Percentiles rank a stretch among this genome's conserved stretches.
These are phyloP conservation scores for Haplochromis vanheusdeni DNA, from an alignment of 2,113 vertebrate species.

Conservation along the genomic window DNA sequence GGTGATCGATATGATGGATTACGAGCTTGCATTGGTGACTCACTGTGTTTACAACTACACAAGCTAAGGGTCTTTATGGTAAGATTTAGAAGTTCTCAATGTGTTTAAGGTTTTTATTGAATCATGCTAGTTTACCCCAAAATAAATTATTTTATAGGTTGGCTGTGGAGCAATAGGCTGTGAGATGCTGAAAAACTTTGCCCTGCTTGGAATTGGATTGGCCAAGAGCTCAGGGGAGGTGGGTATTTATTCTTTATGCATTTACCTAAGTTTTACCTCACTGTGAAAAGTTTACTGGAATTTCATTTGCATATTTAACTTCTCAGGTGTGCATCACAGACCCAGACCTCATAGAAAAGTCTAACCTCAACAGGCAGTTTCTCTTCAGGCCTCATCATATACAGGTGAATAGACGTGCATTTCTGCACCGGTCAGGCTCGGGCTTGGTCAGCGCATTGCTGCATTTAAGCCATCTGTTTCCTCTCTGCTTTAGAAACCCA, in stretches of 20 bases:
- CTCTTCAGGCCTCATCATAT: conserved; percentile 95
- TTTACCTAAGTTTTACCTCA: neutral
- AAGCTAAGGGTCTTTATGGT: conserved; percentile 91
- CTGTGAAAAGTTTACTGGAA: neutral
- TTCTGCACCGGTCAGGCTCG: neutral
- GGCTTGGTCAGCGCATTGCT: neutral
- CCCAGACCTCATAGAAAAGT: conserved; percentile 98
- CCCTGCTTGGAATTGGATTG: conserved; percentile 88
- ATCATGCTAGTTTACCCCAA: neutral
- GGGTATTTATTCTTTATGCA: neutral
- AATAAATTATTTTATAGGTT: conserved; percentile 69
- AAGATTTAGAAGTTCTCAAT: conserved; percentile 64
- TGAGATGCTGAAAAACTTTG: conserved; percentile 98
- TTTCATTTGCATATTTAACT: neutral
- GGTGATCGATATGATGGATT: conserved; percentile 93
- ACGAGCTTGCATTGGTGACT: conserved; percentile 86
- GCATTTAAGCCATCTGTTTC: neutral
- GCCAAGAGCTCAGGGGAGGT: conserved; percentile 72
- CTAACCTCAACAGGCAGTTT: conserved; percentile 96
- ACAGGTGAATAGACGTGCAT: conserved; percentile 75
- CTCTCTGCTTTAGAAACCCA: conserved; percentile 78
- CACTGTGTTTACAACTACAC: conserved; percentile 83
- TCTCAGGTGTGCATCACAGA: conserved; percentile 90
- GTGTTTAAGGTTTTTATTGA: neutral
- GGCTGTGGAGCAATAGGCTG: conserved; percentile 97